Base-by-base conservation (phyloP, 2,888 invertebrate genomes). In the Gymnosoma rotundatum region DNA sequence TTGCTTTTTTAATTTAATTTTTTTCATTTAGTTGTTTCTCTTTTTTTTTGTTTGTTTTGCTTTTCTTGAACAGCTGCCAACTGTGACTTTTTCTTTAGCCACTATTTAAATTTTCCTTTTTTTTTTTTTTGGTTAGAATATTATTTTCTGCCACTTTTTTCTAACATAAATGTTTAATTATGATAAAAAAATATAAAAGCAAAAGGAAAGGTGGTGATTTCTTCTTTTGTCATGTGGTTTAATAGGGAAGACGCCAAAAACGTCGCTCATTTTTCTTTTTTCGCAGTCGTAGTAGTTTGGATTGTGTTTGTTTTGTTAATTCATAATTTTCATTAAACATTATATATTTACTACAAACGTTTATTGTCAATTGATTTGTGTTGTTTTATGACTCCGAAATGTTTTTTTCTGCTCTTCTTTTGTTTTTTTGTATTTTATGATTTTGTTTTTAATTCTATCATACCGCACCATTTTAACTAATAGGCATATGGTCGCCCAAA, bases 401-500 rank as follows among this genome's bases (percentile, higher is more conserved):
- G 61, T 69, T 78, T 66, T 69, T 61, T 16, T 76, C 25, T 25
- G 1, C 25, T 1, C 4, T 25, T 25, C 4, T 60, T 42, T 60
- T 0, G 2, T 32, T 32, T 32, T 32, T 8, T 61, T 16, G 60
- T 18, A 32, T 66, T 66, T 25, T n/a, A 36, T 50, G 36, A 50
- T 74, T 9, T 45, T 63, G 10, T 45, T 21, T 12, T 67, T 67
- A 73, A 66, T 48, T 64, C 16, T 25, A 75, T 81, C 69, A 63
- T 64, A 32, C 36, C 21, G 52, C 20, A 61, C 16, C 52, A 61
- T 80, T 72, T 72, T 52, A 61, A 67, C 48, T 42, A 78, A 73
- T 89, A 91, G 90, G 91, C 89, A 90, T 87, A 89, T 91, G 88
- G 93, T 93, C 90, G 86, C 91, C 91, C 42, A 89, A 89, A 87